These are phyloP conservation scores for Zaprionus lachaisei DNA, from an alignment of 1,140 invertebrate genomes.

Conservation along the genomic window DNA sequence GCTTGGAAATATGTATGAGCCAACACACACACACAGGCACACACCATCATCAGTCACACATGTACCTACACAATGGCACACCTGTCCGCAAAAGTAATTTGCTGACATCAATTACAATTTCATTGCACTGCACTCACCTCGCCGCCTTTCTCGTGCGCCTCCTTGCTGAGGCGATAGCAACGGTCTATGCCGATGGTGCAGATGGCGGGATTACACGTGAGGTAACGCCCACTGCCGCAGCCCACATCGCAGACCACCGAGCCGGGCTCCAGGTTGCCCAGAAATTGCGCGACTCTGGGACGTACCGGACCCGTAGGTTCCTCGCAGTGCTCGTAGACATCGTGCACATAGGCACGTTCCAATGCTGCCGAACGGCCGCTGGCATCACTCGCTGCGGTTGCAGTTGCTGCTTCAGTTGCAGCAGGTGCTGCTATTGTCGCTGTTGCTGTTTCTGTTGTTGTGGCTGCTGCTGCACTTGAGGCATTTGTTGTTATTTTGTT, in stretches of 20 bases:
- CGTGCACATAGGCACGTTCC: slow-evolving; percentile 97
- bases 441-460: slow-evolving; percentile 31
- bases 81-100: slow-evolving; percentile 34
- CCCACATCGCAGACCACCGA: slow-evolving; percentile 97
- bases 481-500: slow-evolving; percentile 53
- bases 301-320: slow-evolving; percentile 90
- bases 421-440: background rate
- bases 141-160: slow-evolving; percentile 91
- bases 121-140: slow-evolving; percentile 87
- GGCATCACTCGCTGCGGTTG: slow-evolving; percentile 69
- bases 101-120: slow-evolving; percentile 54
- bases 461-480: background rate
- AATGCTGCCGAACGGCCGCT: slow-evolving; percentile 89
- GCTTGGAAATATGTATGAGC: slow-evolving; percentile 1
- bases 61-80: background rate
- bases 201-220: slow-evolving; percentile 91
- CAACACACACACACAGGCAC: slow-evolving; percentile 20
- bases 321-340: slow-evolving; percentile 95
- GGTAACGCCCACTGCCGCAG: slow-evolving; percentile 97
- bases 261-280: slow-evolving; percentile 94
- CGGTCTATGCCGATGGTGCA: slow-evolving; percentile 95
- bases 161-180: slow-evolving; percentile 91
- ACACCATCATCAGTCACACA: background rate
- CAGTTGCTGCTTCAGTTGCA: background rate
- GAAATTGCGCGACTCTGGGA: slow-evolving; percentile 94